Evolutionary conservation across 2,797 vertebrate species (phyloP), one percentile per base, ranked within the genome.

Genomic region (Thunnus albacares): DNA sequence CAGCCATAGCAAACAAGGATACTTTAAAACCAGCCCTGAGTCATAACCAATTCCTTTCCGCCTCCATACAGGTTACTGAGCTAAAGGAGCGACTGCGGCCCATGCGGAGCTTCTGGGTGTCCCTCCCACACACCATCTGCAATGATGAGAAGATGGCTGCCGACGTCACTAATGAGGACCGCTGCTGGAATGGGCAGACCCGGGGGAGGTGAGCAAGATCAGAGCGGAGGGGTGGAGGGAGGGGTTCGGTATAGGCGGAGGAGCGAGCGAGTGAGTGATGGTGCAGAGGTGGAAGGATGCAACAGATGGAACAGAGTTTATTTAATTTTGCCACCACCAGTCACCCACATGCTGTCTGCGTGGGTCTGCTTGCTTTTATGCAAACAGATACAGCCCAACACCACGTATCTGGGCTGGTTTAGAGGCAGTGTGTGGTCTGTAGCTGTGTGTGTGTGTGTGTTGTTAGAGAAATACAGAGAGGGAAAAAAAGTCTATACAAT

Each of bases 161-260:
- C 0, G 97, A 97, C 77, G 89, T 97, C 90, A 96, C 96, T 22
- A 96, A 96, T 58, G 96, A 97, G 77, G 95, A 96, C 9, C 94
- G 93, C 67, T 97, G 97, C 94, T 98, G 97, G 97, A 98, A 97
- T 0, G 97, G 97, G 70, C 95, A 97, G 83, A 95, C 93, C 45
- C 94, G 95, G 65, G 97, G 97, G 91, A 95, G 96, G 96, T 96
- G 88, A 93, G 94, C n/a, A 9, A 77, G 86, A 90, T 78, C 74
- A 74, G 70, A 81, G 76, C 41, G 56, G 60, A 64, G 58, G 62
- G 64, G 24, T 24, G 49, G 64, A 43, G 68, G 75, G 45, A 14
- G 41, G 45, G 43, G 57, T 15, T 41, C 1, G 14, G 43, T 45
- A 72, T 57, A 81, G 86, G 52, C 38, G 38, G 73, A 61, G 70